phyloP scores from a whole-genome alignment of 2,888 invertebrate species.

The Mystacides longicornis region DNA sequence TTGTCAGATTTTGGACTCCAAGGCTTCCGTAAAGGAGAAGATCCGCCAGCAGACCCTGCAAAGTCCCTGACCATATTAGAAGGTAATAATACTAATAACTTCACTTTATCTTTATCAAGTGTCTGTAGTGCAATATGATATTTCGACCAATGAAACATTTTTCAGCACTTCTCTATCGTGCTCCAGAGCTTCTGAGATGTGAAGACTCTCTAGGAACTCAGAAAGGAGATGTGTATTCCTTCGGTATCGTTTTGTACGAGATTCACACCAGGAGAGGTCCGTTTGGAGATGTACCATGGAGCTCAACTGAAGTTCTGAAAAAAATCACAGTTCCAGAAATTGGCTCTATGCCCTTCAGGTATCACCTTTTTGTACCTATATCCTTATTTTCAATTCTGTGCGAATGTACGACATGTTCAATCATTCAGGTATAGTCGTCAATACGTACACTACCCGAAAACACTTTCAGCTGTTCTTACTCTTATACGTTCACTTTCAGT shows the following conservation, averaged over 20 bases:
- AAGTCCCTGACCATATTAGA: slow-evolving; percentile 60
- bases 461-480: too few species aligned
- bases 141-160: too few species aligned
- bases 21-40: slow-evolving; percentile 73
- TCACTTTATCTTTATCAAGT: too few species aligned
- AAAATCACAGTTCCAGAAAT: slow-evolving; percentile 49
- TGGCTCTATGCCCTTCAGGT: slow-evolving; percentile 51
- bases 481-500: too few species aligned
- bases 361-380: too few species aligned
- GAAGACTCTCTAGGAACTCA: slow-evolving; percentile 52
- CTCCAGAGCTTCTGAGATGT: slow-evolving; percentile 67
- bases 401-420: too few species aligned
- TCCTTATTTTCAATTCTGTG: too few species aligned
- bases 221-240: slow-evolving; percentile 79
- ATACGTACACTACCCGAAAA: too few species aligned
- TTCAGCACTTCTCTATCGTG: slow-evolving; percentile 69
- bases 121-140: too few species aligned
- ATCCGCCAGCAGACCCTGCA: slow-evolving; percentile 54
- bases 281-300: slow-evolving; percentile 53
- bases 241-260: slow-evolving; percentile 83
- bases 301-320: slow-evolving; percentile 52
- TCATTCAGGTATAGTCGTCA: too few species aligned
- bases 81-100: too few species aligned
- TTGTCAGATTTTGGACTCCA: slow-evolving; percentile 85
- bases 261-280: slow-evolving; percentile 81